Base-by-base conservation (phyloP, 2,113 vertebrate genomes). In the Colaptes auratus region DNA sequence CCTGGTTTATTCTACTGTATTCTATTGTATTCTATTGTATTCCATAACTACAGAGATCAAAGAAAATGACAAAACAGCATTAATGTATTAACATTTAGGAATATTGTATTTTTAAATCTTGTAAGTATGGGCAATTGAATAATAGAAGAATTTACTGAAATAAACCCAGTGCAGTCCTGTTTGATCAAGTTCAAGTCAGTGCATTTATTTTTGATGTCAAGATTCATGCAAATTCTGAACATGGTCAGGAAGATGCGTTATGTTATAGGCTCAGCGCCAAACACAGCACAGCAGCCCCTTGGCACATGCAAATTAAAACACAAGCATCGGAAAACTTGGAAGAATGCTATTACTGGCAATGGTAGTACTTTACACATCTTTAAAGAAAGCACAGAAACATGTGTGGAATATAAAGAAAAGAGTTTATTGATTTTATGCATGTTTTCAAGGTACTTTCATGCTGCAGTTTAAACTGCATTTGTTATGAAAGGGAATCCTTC, bases 391-490 rank as follows among this genome's bases (percentile, higher is more conserved):
- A 74, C 58, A 69, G 39, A 82, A 71, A 17, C 13, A 3, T 4
- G 3, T 28, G 63, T 12, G 15, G n/a, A 78, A 61, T 88, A 75
- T 48, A 87, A 86, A 61, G 18, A 72, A 36, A 60, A 67, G 3
- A 50, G 17, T 89, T 90, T 95, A 88, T 87, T 90, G 20, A 69
- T 58, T 83, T 69, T 21, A 69, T n/a, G 1, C 10, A 82, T 10
- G 12, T 50, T 90, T 82, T 88, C 48, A 95, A 90, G 81, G 92
- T 75, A 96, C n/a, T 79, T 80, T 10, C 15, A 72, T 33, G 24
- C 19, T 67, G 20, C 36, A 74, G 19, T 76, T 95, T 81, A 56
- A 81, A 89, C 7, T 73, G 63, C 69, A 48, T 55, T 87, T 89
- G 17, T 3, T 72, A 92, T 84, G 75, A 86, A 87, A 67, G 3